phyloP scores from a whole-genome alignment of 2,797 vertebrate genomes.

The Buphagus erythrorhynchus region DNA sequence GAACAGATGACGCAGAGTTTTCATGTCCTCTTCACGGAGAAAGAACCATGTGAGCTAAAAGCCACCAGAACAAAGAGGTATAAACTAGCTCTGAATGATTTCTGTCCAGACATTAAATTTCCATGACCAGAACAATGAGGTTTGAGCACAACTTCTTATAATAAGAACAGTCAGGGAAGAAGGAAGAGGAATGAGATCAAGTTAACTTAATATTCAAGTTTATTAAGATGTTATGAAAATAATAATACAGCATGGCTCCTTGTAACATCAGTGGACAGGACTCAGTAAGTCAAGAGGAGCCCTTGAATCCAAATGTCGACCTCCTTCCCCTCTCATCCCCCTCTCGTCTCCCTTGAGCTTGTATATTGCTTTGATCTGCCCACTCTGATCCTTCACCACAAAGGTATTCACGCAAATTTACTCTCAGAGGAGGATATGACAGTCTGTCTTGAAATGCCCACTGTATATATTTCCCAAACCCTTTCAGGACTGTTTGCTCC shows the following conservation, averaged over 20 bases:
- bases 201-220: slow-evolving; percentile 23
- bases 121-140: neutral
- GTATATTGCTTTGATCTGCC: slow-evolving; percentile 47
- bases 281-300: neutral
- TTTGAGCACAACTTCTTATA: neutral
- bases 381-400: slow-evolving; percentile 54
- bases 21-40: neutral
- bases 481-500: slow-evolving; percentile 57
- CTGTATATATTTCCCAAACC: slow-evolving; percentile 66
- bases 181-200: neutral
- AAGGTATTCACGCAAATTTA: slow-evolving; percentile 59
- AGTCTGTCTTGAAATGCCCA: slow-evolving; percentile 49
- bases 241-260: neutral
- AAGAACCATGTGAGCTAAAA: neutral
- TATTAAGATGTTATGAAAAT: slow-evolving; percentile 19
- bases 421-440: slow-evolving; percentile 62
- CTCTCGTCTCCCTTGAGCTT: slow-evolving; percentile 20
- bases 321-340: slow-evolving; percentile 27
- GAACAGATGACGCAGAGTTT: neutral
- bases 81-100: neutral
- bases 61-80: neutral
- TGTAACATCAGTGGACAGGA: neutral
- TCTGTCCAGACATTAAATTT: neutral
- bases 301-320: slow-evolving; percentile 3
- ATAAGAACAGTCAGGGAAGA: neutral